Evolutionary conservation across 2,888 invertebrate species (phyloP), one percentile per base, ranked within the genome.

Genomic region (Athalia circularis): DNA sequence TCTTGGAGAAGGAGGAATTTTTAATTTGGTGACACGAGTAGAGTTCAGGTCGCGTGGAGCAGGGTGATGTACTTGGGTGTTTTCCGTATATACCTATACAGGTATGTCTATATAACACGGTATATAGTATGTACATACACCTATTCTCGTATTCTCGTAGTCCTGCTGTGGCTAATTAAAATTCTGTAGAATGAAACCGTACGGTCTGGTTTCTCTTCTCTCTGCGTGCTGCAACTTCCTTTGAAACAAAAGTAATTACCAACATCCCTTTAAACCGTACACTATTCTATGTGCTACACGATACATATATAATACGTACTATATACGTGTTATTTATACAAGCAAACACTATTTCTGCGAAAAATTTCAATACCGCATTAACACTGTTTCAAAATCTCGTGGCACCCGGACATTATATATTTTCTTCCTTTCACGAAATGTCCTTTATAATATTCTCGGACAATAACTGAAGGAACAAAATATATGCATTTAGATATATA

Each of bases 191-290:
- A 72, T 72, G 57, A 72, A 72, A 72, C 57, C 72, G 72, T 72
- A 47, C 68, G 68, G 52, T 68, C 29, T 29, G 54, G 54, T 52
- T 52, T 52, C 57, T 70, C 72, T 59, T 59, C 52, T 52, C 57
- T 43, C 72, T 7, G 57, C 59, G 72, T 59, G 72, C 29, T 29
- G 29, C 29, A 29, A 29, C 29, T 29, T 72, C 72, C 72, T 72
- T 72, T 72, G 72, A 72, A 72, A 72, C 72, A 72, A 72, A 72
- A 72, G 72, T 72, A 72, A 72, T 72, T 72, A 72, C 72, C 57
- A 29, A 47, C 13, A 72, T 47, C 72, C 72, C 72, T 59, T 72
- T 52, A 72, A 72, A 57, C 59, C 72, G 57, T 45, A 5, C 52
- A 47, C 47, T 11, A 54, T 4, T 4, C 54, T 9, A 54, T 9